Conservation (phyloP, 2,113 vertebrate genomes). For the cattle (Bos taurus) region ARS-UCD2.0 NC_037338.1:51692501-51693000, state of each 20-base stretch:
- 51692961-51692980: background rate
- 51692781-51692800: background rate
- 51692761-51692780: background rate
- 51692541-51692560: background rate
- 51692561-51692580: background rate
- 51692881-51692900: background rate
- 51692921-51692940: background rate
- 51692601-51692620: background rate
- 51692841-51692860: background rate
- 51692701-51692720: background rate
- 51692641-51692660: background rate
- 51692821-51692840: background rate
- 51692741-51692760: background rate
- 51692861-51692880: background rate
- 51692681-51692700: background rate
- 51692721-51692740: background rate
- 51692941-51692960: accelerated
- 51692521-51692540: background rate
- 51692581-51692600: background rate
- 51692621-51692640: background rate
- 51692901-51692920: background rate
- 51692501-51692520: background rate
- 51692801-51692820: background rate
- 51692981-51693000: background rate
- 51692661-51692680: background rate